These are phyloP conservation scores for Tretioscincus oriximinensis DNA, from an alignment of 2,113 vertebrate species.

Conservation along the genomic window DNA sequence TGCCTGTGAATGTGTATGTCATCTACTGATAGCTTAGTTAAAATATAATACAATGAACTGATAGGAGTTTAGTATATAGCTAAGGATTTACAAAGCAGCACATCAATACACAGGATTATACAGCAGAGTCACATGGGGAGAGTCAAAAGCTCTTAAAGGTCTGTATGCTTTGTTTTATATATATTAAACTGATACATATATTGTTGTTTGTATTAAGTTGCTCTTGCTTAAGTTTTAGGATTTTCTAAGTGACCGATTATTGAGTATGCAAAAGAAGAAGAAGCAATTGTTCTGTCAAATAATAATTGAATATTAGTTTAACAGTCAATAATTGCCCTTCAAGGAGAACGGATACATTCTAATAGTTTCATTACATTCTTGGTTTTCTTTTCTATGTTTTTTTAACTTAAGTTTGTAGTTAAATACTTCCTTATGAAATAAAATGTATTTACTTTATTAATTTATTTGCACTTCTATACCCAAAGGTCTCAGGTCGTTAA, in stretches of 20 bases:
- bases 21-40: conserved; percentile 28
- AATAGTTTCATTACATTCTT: not conserved
- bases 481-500: too few relatives aligned
- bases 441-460: not conserved
- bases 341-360: not conserved
- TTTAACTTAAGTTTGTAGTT: not conserved
- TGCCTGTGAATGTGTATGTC: not conserved
- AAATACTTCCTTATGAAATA: not conserved
- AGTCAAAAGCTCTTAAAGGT: conserved; percentile 25
- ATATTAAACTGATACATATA: not conserved
- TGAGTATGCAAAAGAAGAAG: not conserved
- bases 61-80: conserved; percentile 55
- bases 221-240: not conserved
- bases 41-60: conserved; percentile 42
- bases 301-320: not conserved
- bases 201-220: too few relatives aligned
- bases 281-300: rapidly evolving
- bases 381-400: not conserved
- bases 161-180: not conserved
- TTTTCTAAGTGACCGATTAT: rapidly evolving
- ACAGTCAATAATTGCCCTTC: rapidly evolving
- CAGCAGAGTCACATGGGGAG: not conserved
- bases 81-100: rapidly evolving
- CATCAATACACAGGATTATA: not conserved
- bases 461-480: not conserved